Base-by-base conservation (phyloP, 2,797 vertebrate genomes). In the Holocentrus rufus region DNA sequence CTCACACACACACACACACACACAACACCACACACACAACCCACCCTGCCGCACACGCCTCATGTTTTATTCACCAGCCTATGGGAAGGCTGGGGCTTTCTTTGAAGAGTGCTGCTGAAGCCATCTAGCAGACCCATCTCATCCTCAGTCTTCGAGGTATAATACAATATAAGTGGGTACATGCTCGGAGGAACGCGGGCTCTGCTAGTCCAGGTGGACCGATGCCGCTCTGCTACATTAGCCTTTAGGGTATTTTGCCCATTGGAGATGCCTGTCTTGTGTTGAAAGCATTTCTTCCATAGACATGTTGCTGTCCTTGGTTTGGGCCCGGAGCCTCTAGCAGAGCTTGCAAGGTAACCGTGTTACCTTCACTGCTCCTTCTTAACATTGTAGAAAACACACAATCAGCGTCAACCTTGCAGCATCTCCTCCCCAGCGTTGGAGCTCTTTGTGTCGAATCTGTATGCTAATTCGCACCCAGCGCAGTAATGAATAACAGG, bases 51-150 rank as follows among this genome's bases (percentile, higher is more conserved):
- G 73, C 90, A 88, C 90, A 76, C 54, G 25, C 76, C 86, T 92
- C 85, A 94, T 94, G 92, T 94, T 92, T 93, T 93, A 94, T 93
- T 93, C 93, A 94, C 79, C 54, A 87, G 76, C 81, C 83, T 77
- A 88, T 86, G 89, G 87, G 85, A 91, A 82, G 86, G 77, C 88
- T 90, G 83, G 76, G 75, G 78, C 82, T 71, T 82, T 88, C 90
- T 93, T 93, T 94, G 89, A 93, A 91, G 88, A 87, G 79, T 60
- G 80, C 85, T 85, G 82, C 83, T 34, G 72, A 90, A 92, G 89
- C 77, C 84, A 74, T 91, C 90, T 83, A 87, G 85, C 79, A 84
- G 87, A 87, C 80, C 87, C 83, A 74, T 84, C 78, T 85, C 75
- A 81, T 84, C 80, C 84, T 85, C 75, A 39, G 74, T 89, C 86